Base-by-base conservation (phyloP, 2,113 vertebrate species). In the Amblyopsis rosae region DNA sequence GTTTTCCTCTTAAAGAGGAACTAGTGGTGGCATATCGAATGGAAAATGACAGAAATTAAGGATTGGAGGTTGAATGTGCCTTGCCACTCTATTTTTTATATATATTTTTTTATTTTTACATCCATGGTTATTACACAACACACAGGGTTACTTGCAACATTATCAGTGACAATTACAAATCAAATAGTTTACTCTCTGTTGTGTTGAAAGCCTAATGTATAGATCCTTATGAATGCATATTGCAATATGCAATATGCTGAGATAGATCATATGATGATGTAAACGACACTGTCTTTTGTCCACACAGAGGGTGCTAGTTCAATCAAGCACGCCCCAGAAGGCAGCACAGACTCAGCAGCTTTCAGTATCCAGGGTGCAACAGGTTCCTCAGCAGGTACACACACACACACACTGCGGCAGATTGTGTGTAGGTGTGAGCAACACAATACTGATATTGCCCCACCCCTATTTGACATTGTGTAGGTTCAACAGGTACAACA, bases 361-460 rank as follows among this genome's bases (percentile, higher is more conserved):
- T 81, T 91, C 95, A 62, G 93, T 96, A 63, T 92, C 95, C 89
- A 94, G 96, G 84, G 93, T 94, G 10, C 95, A 96, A 89, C 96
- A 96, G 88, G 94, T 95, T 70, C 92, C 95, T 73, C 95, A 95
- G 83, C 96, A 98, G 97, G 96, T 99, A 93, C 93, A 95, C 86
- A 88, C 86, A 79, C 81, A 66, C 82, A 79, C 72, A 66, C 75
- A 79, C 85, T 45, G 47, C 57, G 33, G 59, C 69, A 54, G 35
- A 41, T 5, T 41, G 35, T 41, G 35, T 41, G 35, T 41, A 8
- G 5, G 35, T 41, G 35, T 26, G 9, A 4, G 17, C 8, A 16
- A 3, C 19, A 32, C 17, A 51, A 11, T 51, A 15, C 13, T 51
- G 11, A 26, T 15, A 51, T 12, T 26, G 1, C 26, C 2, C 26